Evolutionary conservation across 2,888 invertebrate genomes (phyloP).

Genomic region (Lamellibrachia columna): DNA sequence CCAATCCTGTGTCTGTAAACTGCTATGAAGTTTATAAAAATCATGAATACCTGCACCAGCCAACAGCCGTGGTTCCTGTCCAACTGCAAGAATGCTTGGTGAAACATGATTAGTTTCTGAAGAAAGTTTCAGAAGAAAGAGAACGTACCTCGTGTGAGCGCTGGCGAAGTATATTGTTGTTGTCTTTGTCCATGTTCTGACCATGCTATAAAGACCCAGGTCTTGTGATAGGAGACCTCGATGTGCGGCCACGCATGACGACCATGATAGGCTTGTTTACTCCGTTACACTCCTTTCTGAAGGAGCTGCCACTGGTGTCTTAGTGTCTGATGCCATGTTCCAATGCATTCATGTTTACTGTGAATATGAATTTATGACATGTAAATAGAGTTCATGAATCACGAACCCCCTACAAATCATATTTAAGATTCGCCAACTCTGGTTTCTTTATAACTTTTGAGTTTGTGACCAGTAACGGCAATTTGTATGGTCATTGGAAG

Average conservation of each 20-base stretch:
- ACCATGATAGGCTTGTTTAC: neutral
- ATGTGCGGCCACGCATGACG: neutral
- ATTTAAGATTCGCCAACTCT: too few species aligned
- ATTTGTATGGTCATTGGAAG: too few species aligned
- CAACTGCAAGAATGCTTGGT: neutral
- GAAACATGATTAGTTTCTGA: neutral
- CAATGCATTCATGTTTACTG: neutral
- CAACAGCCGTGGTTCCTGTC: neutral
- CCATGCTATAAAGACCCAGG: neutral
- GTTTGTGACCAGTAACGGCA: too few species aligned
- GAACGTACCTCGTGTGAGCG: neutral
- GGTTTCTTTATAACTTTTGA: too few species aligned
- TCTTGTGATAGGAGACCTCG: neutral
- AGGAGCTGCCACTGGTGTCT: conserved; percentile 1
- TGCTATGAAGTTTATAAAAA: neutral
- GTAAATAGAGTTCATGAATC: too few species aligned
- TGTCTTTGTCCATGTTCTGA: neutral
- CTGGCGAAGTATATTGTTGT: neutral
- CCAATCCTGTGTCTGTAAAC: neutral
- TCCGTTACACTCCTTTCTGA: neutral
- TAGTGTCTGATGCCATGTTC: neutral
- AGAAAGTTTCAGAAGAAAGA: neutral
- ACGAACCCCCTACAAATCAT: too few species aligned
- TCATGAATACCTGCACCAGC: neutral
- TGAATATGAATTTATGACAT: too few species aligned